Base-by-base conservation (phyloP, 2,797 vertebrate species). In the Hylomyscus alleni region DNA sequence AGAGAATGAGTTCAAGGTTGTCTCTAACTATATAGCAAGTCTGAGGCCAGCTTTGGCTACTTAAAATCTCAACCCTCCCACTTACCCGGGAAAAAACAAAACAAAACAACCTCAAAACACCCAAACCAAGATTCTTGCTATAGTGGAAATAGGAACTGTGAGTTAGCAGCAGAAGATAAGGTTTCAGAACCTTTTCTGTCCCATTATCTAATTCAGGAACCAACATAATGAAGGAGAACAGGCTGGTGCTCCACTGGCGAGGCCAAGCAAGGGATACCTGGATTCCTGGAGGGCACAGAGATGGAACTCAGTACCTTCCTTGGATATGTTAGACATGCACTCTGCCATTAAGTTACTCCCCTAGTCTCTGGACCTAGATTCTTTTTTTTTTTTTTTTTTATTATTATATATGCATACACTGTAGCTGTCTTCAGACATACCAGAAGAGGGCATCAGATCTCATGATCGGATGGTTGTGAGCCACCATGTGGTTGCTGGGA, bases 61-160 rank as follows among this genome's bases (percentile, higher is more conserved):
- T 14, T 37, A 87, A 87, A 22, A n/a, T 50, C 67, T 13, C 52
- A 52, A 1, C 6, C 5, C 20, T 14, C 22, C 56, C 9, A 56
- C 14, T 0, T 15, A 14, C 54, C 54, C 54, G 44, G 6, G 6
- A 44, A 44, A 44, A 44, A 44, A 44, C 54, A 14, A 54, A 54
- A 54, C 31, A 31, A 44, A 44, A 4, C 31, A 24, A 11, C 26
- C 44, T 12, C 37, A 84, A 31, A 83, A 62, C 56, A 56, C 54
- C 58, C 82, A 65, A 62, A 65, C 40, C 26, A 17, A 77, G 20
- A 40, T 81, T 76, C 11, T 72, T 92, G 29, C 88, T 67, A 26
- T 20, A 65, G 60, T 88, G 56, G 83, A 93, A 96, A 67, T 62
- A 75, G 50, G 75, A 94, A 94, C 67, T 65, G 0, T 86, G 76